Percentiles rank a stretch among this genome's conserved stretches.
Conservation (phyloP, 1,140 invertebrate genomes). For the Penaeus japonicus region DNA sequence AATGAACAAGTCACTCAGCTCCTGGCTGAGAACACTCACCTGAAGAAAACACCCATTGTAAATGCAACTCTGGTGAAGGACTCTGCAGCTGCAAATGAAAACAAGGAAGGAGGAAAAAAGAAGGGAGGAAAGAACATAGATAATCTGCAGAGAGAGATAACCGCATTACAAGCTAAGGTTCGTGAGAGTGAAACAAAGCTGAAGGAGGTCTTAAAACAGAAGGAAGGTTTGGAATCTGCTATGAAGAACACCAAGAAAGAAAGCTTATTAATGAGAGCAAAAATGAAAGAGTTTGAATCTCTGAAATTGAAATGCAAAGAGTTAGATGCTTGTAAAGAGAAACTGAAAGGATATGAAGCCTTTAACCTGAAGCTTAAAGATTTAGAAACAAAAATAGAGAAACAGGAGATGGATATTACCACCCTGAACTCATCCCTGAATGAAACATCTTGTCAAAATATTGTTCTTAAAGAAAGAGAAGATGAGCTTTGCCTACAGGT, state of each 20-base stretch:
- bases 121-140: background rate
- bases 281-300: slow-evolving; percentile 36
- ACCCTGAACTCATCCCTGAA: slow-evolving; percentile 21
- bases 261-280: slow-evolving; percentile 32
- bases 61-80: slow-evolving; percentile 10
- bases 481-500: background rate
- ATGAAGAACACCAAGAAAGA: slow-evolving; percentile 32
- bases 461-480: slow-evolving; percentile 6
- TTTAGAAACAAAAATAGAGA: slow-evolving; percentile 21
- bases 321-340: slow-evolving; percentile 7
- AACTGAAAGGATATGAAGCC: background rate
- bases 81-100: background rate
- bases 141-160: slow-evolving; percentile 20
- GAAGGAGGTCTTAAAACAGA: slow-evolving; percentile 30
- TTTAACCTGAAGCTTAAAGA: slow-evolving; percentile 10
- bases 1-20: background rate
- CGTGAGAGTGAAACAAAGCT: slow-evolving; percentile 11
- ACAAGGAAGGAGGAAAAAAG: background rate
- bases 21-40: slow-evolving; percentile 31
- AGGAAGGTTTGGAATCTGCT: slow-evolving; percentile 10
- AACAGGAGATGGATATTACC: background rate
- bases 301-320: slow-evolving; percentile 19
- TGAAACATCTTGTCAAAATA: background rate
- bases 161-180: background rate
- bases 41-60: slow-evolving; percentile 14